Evolutionary conservation across 2,113 vertebrate genomes (phyloP).

Genomic region (Dolichotis patagonum): DNA sequence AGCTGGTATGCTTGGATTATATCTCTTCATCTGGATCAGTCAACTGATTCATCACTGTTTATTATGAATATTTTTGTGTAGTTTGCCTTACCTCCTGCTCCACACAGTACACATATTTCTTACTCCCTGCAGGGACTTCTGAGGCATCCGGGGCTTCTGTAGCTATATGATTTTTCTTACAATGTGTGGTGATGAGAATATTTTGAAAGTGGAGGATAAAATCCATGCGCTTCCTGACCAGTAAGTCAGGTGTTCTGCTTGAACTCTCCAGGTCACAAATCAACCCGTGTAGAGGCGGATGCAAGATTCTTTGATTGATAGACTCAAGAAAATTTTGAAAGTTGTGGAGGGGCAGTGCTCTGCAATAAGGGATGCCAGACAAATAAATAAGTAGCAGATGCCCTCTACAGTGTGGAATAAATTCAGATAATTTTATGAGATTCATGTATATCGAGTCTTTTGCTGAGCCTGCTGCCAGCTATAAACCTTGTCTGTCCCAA

Average conservation of each 20-base stretch:
- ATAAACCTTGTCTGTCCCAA: constrained; percentile 49
- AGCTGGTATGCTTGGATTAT: background rate
- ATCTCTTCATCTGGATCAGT: background rate
- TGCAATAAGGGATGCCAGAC: background rate
- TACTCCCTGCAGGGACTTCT: background rate
- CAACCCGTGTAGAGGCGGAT: background rate
- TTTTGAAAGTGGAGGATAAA: background rate
- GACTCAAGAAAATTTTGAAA: background rate
- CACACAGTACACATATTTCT: background rate
- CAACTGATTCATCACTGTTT: background rate
- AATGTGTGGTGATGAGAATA: background rate
- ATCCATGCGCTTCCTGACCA: background rate
- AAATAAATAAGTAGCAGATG: constrained; percentile 48
- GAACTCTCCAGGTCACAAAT: background rate
- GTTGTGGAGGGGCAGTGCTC: background rate
- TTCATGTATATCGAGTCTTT: constrained; percentile 27
- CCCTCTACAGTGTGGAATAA: constrained; percentile 29
- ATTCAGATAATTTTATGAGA: constrained; percentile 59
- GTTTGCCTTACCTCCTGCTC: background rate
- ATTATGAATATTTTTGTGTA: background rate
- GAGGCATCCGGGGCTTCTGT: background rate
- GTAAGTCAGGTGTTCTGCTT: background rate
- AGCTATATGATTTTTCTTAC: background rate
- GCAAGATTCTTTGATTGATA: background rate
- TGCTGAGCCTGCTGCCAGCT: constrained; percentile 46